phyloP scores from a whole-genome alignment of 2,113 vertebrate genomes.

The Onychorhynchus coronatus region DNA sequence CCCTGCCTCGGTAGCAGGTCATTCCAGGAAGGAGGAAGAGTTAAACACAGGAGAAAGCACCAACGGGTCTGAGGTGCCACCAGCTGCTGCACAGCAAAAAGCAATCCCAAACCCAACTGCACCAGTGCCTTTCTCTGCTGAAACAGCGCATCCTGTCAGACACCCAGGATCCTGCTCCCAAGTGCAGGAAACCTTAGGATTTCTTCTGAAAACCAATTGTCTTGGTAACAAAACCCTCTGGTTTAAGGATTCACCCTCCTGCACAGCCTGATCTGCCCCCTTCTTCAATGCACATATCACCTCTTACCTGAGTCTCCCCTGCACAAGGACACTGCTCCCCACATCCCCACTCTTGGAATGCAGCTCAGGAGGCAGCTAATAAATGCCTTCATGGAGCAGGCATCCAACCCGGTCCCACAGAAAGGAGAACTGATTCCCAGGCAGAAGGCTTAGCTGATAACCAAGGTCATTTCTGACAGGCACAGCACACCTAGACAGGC shows the following conservation, averaged over 20 bases:
- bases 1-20: neutral
- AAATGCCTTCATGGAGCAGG: neutral
- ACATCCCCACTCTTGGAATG: neutral
- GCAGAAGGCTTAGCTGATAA: neutral
- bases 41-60: neutral
- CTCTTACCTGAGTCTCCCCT: neutral
- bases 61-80: neutral
- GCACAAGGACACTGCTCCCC: neutral
- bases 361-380: neutral
- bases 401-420: neutral
- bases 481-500: neutral
- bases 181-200: neutral
- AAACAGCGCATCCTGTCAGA: neutral
- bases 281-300: neutral
- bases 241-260: neutral
- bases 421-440: neutral
- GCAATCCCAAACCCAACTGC: neutral
- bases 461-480: neutral
- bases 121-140: fast-evolving
- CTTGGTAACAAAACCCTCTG: neutral
- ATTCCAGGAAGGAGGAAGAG: neutral
- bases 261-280: neutral
- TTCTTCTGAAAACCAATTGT: neutral
- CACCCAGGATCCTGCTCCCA: neutral
- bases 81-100: neutral